Evolutionary conservation across 2,888 invertebrate species (phyloP), one percentile per base, ranked within the genome.

Genomic region (Panzeria rudis): DNA sequence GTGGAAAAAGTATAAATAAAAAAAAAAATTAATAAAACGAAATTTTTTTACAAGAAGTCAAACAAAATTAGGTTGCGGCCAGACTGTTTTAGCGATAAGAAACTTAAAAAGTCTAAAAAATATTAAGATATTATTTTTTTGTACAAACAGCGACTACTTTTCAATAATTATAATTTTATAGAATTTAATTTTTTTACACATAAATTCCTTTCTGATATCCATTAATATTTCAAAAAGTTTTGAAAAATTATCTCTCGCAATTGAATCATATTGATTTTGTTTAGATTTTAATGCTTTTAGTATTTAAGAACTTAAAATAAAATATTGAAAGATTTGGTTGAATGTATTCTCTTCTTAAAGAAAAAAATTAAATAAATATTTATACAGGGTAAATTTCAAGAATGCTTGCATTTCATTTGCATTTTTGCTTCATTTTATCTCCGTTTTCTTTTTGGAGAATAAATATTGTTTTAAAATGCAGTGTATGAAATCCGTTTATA

Each of bases 341-440:
- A 20, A 20, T 20, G 17, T 20, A 52, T 52, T 52, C 23, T 52
- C 13, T 23, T 23, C 9, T 23, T 25, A 1, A 13, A 11, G 1
- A 54, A 50, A 54, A 25, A n/a, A 44, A 17, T 29, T 29, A 64
- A 64, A 61, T 17, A 72, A 66, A 80, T 80, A 47, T 72, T 72
- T 62, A 47, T 79, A 17, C 4, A 54, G 15, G 61, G 11, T 56
- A 54, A 72, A 52, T 66, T 56, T 56, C 25, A 72, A 66, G 72
- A 72, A 72, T 35, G 72, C 29, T 56, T 64, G 35, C 29, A 80
- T 68, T 80, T 71, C 44, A 73, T 77, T 83, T 71, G 41, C 52
- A 77, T 69, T 71, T 29, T 41, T 73, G 56, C 25, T 62, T 83
- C 23, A 20, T 32, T 38, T 54, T 41, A 9, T 17, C 41, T 32